Evolutionary conservation across 2,113 vertebrate species (phyloP), one percentile per base, ranked within the genome.

Genomic region (Fulmarus glacialis): DNA sequence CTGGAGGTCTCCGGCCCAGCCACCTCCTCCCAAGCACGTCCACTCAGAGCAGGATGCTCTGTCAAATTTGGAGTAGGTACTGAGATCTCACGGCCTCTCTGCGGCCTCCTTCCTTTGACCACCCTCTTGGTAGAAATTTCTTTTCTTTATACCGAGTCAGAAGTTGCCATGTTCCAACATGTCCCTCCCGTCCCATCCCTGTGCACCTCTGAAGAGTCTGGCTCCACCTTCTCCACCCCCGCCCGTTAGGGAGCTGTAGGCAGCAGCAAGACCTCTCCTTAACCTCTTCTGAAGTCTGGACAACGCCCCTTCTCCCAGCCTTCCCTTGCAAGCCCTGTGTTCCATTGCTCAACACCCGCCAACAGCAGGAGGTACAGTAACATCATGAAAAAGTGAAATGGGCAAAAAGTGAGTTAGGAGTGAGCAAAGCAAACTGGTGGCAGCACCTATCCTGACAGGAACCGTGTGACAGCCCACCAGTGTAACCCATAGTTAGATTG

Each of bases 401-500:
- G 71, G 15, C 27, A 80, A 26, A 30, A 84, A 50, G 7, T 2
- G 36, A 60, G 30, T 68, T 8, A 58, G 71, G 75, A 80, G 22
- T 9, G 24, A 87, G 58, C 21, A 68, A 83, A 59, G 55, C 11
- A 5, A 90, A 9, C 8, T 45, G 53, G 43, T 52, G n/a, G 30
- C 10, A 9, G 87, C 40, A 86, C 8, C 38, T 47, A 60, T 9
- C 50, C 81, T 27, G 19, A 64, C 20, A 80, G 60, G 42, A 45
- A 40, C 15, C 2, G 4, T 34, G 66, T 13, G n/a, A 8, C 21
- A 60, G 40, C 42, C 36, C 55, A 21, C 63, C 64, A 56, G 34
- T 1, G 2, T 15, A 60, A 84, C 15, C 40, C 12, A 6, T 4
- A 3, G 0, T 34, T 17, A 32, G 16, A 18, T 0, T 19, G 40